Evolutionary conservation across 2,888 invertebrate genomes (phyloP).

Genomic region (Tryphoninae sp.): DNA sequence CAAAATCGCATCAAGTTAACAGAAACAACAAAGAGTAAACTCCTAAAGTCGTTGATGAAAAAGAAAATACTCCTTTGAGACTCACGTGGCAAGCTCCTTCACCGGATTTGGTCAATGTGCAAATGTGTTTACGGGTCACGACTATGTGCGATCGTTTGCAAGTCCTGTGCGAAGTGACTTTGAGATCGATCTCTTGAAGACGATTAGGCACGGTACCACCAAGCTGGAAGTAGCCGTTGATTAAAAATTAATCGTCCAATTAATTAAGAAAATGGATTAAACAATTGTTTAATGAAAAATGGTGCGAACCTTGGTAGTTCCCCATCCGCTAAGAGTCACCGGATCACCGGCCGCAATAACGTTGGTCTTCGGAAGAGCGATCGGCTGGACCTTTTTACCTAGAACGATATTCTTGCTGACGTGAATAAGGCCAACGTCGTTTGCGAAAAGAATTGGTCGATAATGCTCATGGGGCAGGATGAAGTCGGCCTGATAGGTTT

Average conservation of each 20-base stretch:
- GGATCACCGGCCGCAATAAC: constrained; percentile 52
- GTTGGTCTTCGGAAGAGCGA: constrained; percentile 65
- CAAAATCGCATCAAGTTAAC: neutral
- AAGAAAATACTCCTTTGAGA: constrained; percentile 1
- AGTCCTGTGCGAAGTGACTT: constrained; percentile 58
- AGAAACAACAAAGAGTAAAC: too few species aligned
- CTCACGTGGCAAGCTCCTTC: constrained; percentile 78
- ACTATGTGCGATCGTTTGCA: constrained; percentile 62
- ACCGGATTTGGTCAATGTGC: constrained; percentile 74
- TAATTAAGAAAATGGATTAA: neutral
- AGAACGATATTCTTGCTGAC: constrained; percentile 66
- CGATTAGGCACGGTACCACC: constrained; percentile 67
- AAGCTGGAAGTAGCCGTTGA: constrained; percentile 56
- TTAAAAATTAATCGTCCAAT: neutral
- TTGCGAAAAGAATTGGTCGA: constrained; percentile 16
- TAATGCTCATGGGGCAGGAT: constrained; percentile 64
- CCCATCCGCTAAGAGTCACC: constrained; percentile 74
- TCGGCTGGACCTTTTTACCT: constrained; percentile 67
- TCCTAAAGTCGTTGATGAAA: neutral
- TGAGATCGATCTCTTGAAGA: constrained; percentile 68
- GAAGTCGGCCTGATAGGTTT: constrained; percentile 59
- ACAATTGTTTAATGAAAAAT: neutral
- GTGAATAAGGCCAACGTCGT: constrained; percentile 74
- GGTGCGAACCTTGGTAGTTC: constrained; percentile 65
- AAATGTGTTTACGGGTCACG: constrained; percentile 70